Evolutionary conservation across 2,113 vertebrate genomes (phyloP).

Genomic region (Mus pahari): DNA sequence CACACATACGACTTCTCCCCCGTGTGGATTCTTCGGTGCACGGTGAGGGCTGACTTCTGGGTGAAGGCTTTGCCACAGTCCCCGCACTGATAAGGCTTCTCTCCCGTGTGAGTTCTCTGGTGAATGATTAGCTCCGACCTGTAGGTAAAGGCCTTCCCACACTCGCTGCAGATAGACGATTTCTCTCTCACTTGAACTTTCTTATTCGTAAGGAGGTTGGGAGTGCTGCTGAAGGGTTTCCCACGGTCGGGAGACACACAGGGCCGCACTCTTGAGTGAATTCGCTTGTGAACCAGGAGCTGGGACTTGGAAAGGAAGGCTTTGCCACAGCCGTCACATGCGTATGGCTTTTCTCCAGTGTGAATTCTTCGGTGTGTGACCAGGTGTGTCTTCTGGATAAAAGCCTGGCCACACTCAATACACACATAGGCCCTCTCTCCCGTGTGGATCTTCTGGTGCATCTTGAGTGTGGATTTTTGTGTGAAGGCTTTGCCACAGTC

Average conservation of each 20-base stretch:
- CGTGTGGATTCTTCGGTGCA: slow-evolving; percentile 79
- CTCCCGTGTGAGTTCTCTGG: slow-evolving; percentile 82
- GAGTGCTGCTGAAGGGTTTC: slow-evolving; percentile 65
- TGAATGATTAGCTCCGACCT: slow-evolving; percentile 84
- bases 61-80: slow-evolving; percentile 83
- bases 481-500: slow-evolving; percentile 79
- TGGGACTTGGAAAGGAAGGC: slow-evolving; percentile 70
- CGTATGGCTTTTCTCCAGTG: slow-evolving; percentile 80
- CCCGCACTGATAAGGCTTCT: slow-evolving; percentile 83
- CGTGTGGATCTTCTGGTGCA: slow-evolving; percentile 82
- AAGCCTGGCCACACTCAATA: slow-evolving; percentile 81
- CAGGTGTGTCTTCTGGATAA: slow-evolving; percentile 80
- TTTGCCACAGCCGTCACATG: slow-evolving; percentile 76
- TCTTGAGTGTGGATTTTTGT: slow-evolving; percentile 76
- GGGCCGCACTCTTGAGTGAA: slow-evolving; percentile 75
- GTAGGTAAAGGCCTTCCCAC: slow-evolving; percentile 85
- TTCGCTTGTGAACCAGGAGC: slow-evolving; percentile 61
- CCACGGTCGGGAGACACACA: slow-evolving; percentile 60
- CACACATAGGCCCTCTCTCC: slow-evolving; percentile 80
- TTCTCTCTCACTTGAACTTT: slow-evolving; percentile 82
- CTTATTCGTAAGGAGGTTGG: slow-evolving; percentile 63
- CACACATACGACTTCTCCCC: slow-evolving; percentile 84
- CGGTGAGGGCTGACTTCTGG: slow-evolving; percentile 82
- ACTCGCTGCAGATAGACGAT: slow-evolving; percentile 82
- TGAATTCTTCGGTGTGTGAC: slow-evolving; percentile 79